Base-by-base conservation (phyloP, 1,140 invertebrate species). In the Carcinoscorpius rotundicauda region DNA sequence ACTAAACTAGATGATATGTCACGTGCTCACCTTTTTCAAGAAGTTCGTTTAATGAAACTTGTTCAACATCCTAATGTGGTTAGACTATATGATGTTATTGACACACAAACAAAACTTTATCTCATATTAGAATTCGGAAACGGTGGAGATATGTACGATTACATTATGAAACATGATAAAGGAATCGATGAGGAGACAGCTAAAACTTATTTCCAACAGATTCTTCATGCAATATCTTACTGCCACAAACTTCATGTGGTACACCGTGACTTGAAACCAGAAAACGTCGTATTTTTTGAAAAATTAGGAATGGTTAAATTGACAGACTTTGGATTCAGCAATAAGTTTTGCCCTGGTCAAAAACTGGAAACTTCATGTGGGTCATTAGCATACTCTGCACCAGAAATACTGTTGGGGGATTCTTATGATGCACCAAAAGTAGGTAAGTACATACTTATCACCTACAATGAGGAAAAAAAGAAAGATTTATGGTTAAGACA, bases 331-430 rank as follows among this genome's bases (percentile, higher is more conserved):
- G 97, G 97, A 55, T 99, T 99, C 79, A 97, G 93, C 76, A 83
- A 86, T 73, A 80, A 93, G 77, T 99, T 97, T 79, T 91, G 87
- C 74, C 96, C 96, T 50, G 95, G 94, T 5, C 92, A 97, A 78
- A 97, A 98, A 77, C 79, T 99, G 71, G 91, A 97, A 78, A 99
- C 97, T n/a, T 97, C 93, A 5, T 99, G 97, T 81, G 97, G 97
- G 10, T 97, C 94, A 66, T 80, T 99, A 69, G 97, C 97, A 4
- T 99, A 99, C 81, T 99, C 96, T 8, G 97, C 97, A 4, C 97
- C 97, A 5, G 97, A 99, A 82, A 99, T 99, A 73, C 81, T 99
- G 61, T 82, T 99, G 60, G 97, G 97, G 8, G 65, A 83, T 75
- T 78, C 80, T 29, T 82, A 83, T 73, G 80, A 82, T 77, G 79